phyloP scores from a whole-genome alignment of 2,113 vertebrate species.

The Brachyhypopomus occidentalis region DNA sequence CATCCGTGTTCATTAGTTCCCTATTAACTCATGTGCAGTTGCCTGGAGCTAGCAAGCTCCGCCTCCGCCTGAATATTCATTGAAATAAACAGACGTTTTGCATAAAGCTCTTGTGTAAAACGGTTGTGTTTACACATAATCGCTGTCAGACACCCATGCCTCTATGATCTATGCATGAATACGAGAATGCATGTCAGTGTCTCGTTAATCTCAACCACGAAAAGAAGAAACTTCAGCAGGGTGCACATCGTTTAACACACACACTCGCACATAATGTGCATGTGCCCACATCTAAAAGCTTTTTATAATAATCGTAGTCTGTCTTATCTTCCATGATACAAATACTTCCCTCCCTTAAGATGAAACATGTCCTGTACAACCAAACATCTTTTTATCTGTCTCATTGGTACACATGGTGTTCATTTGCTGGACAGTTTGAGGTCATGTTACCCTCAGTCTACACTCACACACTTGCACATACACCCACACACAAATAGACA shows the following conservation, averaged over 20 bases:
- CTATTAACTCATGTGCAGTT: too few relatives aligned
- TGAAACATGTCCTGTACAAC: background rate
- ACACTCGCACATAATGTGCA: slow-evolving; percentile 1
- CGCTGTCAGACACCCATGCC: background rate
- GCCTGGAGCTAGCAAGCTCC: background rate
- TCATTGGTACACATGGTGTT: background rate
- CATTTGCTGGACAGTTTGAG: background rate
- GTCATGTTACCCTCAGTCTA: background rate
- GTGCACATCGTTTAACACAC: background rate
- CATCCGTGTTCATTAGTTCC: too few relatives aligned
- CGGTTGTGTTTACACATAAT: background rate
- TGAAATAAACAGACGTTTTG: background rate
- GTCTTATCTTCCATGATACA: too few relatives aligned
- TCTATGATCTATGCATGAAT: background rate
- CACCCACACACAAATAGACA: slow-evolving; percentile 1
- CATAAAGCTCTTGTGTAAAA: background rate
- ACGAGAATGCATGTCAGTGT: background rate
- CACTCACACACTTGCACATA: slow-evolving; percentile 10
- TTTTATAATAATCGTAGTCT: background rate
- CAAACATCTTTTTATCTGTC: background rate
- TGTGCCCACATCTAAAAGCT: background rate
- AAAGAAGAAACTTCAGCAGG: background rate
- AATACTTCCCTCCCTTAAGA: background rate
- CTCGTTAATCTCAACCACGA: background rate
- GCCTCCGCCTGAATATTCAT: background rate